Evolutionary conservation across 2,888 invertebrate genomes (phyloP), one percentile per base, ranked within the genome.

Genomic region (Suillia variegata): DNA sequence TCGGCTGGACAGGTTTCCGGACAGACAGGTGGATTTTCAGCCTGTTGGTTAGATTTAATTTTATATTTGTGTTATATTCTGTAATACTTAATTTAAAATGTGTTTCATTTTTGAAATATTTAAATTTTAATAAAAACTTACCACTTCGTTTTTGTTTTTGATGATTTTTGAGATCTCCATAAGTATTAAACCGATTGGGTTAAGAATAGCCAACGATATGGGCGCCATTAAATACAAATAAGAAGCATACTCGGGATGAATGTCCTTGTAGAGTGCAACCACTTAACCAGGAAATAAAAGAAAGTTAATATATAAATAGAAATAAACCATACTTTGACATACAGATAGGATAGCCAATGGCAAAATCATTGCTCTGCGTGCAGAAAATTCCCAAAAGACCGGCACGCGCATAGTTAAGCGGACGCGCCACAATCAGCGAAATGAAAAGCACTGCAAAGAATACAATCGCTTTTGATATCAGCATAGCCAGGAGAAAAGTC

Each of bases 351-450:
- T 91, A 96, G 63, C 97, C 97, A 70, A 98, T 88, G 18, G 98
- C 97, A 84, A 98, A 97, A 82, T 98, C 98, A 85, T 98, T 98
- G 79, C 96, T 96, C 80, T 97, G 97, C 0, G 97, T 97, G 70
- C 93, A 92, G 81, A 97, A 97, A 74, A 98, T 96, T 17, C 93
- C 94, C 85, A 93, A 93, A 60, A 98, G 85, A 13, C 96, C 97
- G 48, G 95, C 93, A 73, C 91, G 87, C 2, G 93, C 93, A 66
- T 91, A 86, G 81, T 94, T 90, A 17, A 90, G 78, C 5, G 94
- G 94, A 75, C 91, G 87, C n/a, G 88, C 87, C 45, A 94, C 88
- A 47, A 96, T 79, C 62, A 95, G 75, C 2, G 93, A 91, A 24
- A 96, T 85, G 47, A 90, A 78, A 52, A 91, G 86, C 15, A 96